Evolutionary conservation across 2,888 invertebrate genomes (phyloP).

Genomic region (Caenorhabditis sp.): DNA sequence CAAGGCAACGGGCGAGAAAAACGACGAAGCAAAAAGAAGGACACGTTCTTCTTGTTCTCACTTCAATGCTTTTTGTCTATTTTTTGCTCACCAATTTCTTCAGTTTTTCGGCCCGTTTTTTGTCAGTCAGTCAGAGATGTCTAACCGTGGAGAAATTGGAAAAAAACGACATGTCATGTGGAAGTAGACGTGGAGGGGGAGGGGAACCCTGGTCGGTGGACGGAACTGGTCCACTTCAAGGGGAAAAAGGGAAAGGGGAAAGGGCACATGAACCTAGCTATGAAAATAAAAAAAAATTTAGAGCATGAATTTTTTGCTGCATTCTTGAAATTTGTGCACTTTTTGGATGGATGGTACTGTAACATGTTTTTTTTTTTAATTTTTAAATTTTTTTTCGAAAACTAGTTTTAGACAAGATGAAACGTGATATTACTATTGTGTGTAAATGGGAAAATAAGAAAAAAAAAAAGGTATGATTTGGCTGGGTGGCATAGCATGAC

Average conservation of each 20-base stretch:
- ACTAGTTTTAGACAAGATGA: not conserved
- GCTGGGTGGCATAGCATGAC: not conserved
- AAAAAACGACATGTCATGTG: not conserved
- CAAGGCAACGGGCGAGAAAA: constrained; percentile 23
- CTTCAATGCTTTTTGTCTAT: constrained; percentile 42
- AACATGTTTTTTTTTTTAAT: no score
- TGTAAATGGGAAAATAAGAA: not conserved
- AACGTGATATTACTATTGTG: not conserved
- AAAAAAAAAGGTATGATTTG: not conserved
- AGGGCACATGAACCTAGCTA: constrained; percentile 9
- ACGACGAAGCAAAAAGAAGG: constrained; percentile 25
- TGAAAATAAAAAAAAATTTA: no score
- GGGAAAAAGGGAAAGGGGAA: not conserved
- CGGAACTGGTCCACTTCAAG: not conserved
- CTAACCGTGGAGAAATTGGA: constrained; percentile 29
- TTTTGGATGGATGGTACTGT: no score
- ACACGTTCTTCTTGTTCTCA: constrained; percentile 54
- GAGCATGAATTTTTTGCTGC: no score
- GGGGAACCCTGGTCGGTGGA: no score
- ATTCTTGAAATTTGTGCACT: no score
- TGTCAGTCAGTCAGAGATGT: constrained; percentile 23
- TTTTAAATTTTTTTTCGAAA: no score
- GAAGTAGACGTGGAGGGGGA: not conserved
- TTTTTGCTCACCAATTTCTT: not conserved
- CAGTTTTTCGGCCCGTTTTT: no score